Evolutionary conservation across 2,888 invertebrate species (phyloP), one percentile per base, ranked within the genome.

Genomic region (Acleris laterana): DNA sequence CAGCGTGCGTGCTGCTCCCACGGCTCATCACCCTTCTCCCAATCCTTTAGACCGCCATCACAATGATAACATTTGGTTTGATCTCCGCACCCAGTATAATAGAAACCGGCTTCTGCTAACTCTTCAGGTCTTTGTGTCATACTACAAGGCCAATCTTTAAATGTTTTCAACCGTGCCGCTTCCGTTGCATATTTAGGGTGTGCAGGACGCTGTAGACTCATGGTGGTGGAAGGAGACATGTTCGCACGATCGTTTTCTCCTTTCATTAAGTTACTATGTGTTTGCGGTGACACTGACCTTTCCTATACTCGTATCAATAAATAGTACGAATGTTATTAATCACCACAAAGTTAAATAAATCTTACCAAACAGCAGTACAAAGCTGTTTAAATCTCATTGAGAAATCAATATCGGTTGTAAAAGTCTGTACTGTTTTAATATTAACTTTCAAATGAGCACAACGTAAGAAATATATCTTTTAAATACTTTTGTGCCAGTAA

Each of bases 41-140:
- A n/a, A n/a, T n/a, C n/a, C n/a, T n/a, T n/a, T n/a, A n/a, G n/a
- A n/a, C n/a, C n/a, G n/a, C n/a, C n/a, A n/a, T n/a, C n/a, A n/a
- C n/a, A n/a, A n/a, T n/a, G n/a, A n/a, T n/a, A n/a, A n/a, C n/a
- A n/a, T n/a, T n/a, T n/a, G n/a, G n/a, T n/a, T n/a, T 25, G 22
- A n/a, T 51, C 51, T 7, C 25, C n/a, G 2, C 25, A 16, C 22
- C 51, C 51, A 16, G 25, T 51, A 17, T 51, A 51, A 51, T 25
- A 51, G n/a, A 51, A 51, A 51, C 51, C 51, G n/a, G 51, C 51
- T 25, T 51, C 25, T 16, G 51, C 51, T n/a, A 51, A 51, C 16
- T 51, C 51, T 17, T 16, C 25, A 1, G 51, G 51, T 25, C 22
- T 25, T 9, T 51, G 51, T 25, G n/a, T 51, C 51, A 51, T 16